Evolutionary conservation across 2,113 vertebrate genomes (phyloP), one percentile per base, ranked within the genome.

Genomic region (Mus pahari): DNA sequence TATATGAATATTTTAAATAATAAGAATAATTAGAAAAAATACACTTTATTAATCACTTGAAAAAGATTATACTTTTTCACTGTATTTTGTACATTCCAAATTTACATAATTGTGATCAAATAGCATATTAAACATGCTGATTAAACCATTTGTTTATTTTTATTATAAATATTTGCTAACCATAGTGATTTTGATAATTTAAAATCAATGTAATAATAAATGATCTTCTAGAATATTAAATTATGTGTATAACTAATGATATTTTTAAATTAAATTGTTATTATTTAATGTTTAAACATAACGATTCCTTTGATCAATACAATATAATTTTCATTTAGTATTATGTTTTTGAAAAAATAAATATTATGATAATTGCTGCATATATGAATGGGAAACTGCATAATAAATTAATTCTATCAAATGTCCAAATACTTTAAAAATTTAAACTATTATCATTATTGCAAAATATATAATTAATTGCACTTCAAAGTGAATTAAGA

Each of bases 91-190:
- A 11, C 14, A 48, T 77, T 82, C 39, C 16, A 82, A 64, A 93
- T 97, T 96, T 96, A 45, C 14, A 36, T 89, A 77, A 94, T 82
- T 71, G 0, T 66, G 75, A 89, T 91, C 86, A 95, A 91, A 53
- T 79, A 26, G 3, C 22, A 70, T 75, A 84, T 96, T 86, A 89
- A 89, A 66, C 50, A 86, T 84, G 6, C 39, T 86, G 11, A 96
- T 97, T 94, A 92, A 94, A 55, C 31, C 28, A 55, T 70, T 64
- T 89, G 5, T 78, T 97, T 50, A 81, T 70, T 24, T 26, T 97
- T 33, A 86, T 83, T 86, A 66, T 48, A 58, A 92, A 83, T 97
- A 86, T 92, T 89, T 88, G 4, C 31, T 90, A 89, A 33, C 91
- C 60, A 8, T 11, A 71, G 48, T 94, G 71, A 86, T 60, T 91